phyloP scores from a whole-genome alignment of 2,797 vertebrate genomes.

The Cyclura pinguis region DNA sequence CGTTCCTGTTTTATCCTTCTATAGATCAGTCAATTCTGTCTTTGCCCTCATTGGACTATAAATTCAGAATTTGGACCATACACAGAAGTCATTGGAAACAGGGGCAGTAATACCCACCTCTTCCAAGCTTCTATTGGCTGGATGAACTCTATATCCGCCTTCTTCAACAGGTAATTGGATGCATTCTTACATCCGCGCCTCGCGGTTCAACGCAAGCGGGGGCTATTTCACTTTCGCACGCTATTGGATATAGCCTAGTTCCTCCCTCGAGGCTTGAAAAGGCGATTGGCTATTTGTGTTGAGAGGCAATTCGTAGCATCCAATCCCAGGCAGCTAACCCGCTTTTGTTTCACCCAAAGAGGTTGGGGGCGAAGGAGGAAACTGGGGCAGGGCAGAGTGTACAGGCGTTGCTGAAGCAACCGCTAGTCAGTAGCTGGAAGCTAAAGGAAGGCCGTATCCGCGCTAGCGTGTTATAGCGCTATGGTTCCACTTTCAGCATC shows the following conservation, averaged over 20 bases:
- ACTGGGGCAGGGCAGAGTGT: neutral
- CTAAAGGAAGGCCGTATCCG: no score
- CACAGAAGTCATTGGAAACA: neutral
- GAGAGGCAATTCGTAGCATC: neutral
- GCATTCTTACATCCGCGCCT: no score
- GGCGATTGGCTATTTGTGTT: neutral
- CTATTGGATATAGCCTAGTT: neutral
- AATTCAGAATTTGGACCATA: neutral
- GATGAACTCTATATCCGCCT: neutral
- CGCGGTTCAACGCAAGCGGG: no score
- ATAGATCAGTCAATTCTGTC: neutral
- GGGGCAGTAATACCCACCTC: neutral
- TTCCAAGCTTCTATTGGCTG: neutral
- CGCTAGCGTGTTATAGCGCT: no score
- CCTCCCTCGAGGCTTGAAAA: neutral
- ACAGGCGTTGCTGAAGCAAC: neutral
- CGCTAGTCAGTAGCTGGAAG: no score
- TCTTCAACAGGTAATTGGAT: neutral
- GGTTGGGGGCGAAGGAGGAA: neutral
- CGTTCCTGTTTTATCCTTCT: neutral
- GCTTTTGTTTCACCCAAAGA: neutral
- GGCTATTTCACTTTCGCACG: no score
- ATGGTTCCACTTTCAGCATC: no score
- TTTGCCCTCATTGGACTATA: neutral
- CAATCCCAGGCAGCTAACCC: neutral